phyloP scores from a whole-genome alignment of 2,797 vertebrate genomes.

The Poecile montanus region DNA sequence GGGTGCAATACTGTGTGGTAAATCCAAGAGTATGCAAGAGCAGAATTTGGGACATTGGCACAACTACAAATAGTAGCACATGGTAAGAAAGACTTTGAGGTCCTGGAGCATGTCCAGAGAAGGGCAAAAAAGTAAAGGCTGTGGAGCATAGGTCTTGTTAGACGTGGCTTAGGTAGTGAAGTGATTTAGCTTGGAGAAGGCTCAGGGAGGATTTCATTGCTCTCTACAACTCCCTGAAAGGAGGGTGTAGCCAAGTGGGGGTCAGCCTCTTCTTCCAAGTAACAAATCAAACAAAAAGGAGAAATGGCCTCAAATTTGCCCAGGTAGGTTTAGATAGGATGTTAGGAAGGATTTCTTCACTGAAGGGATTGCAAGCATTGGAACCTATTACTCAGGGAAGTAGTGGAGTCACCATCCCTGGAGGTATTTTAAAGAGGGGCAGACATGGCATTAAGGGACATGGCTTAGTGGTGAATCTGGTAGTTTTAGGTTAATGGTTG shows the following conservation, averaged over 20 bases:
- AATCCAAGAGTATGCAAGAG: background rate
- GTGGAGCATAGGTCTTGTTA: background rate
- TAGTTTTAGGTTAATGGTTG: background rate
- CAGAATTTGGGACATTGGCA: background rate
- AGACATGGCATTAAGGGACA: background rate
- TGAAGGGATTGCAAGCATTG: background rate
- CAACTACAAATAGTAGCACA: background rate
- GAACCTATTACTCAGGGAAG: background rate
- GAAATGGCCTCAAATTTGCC: background rate
- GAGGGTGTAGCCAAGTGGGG: background rate
- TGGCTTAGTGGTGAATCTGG: too few relatives aligned
- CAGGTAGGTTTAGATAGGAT: background rate
- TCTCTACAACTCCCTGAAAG: background rate
- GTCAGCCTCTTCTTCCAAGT: background rate
- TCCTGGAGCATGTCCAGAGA: background rate
- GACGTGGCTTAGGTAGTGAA: background rate
- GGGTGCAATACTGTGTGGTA: rapidly evolving
- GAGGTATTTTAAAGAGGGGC: background rate
- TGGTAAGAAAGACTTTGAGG: background rate
- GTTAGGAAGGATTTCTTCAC: background rate
- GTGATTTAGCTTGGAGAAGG: background rate
- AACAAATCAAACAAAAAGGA: background rate
- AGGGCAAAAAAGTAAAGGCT: background rate
- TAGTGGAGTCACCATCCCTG: background rate
- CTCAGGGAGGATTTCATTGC: background rate